Conservation (phyloP, 2,888 invertebrate genomes). For the Drosophila neoperkinsi region DNA sequence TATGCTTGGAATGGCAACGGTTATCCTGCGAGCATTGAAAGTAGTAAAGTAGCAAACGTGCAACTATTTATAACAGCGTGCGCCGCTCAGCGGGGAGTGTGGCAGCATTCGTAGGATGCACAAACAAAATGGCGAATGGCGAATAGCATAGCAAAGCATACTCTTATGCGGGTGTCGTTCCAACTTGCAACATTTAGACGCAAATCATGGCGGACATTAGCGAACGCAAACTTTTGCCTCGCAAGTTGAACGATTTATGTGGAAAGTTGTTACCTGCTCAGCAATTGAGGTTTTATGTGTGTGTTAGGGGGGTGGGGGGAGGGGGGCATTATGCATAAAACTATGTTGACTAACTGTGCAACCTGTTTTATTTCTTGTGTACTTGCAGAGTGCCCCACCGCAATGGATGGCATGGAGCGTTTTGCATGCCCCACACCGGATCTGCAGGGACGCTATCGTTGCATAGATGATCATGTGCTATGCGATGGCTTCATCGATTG, state of each 20-base stretch:
- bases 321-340: constrained; percentile 47
- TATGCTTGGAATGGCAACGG: constrained; percentile 36
- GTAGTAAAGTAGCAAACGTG: constrained; percentile 64
- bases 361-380: constrained; percentile 44
- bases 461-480: constrained; percentile 97
- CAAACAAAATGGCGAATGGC: constrained; percentile 21
- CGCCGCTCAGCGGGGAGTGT: constrained; percentile 42
- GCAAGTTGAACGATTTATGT: constrained; percentile 73
- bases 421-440: constrained; percentile 97
- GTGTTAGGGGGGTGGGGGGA: no score
- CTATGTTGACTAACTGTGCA: constrained; percentile 51
- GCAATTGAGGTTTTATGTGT: background rate
- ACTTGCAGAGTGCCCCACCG: constrained; percentile 95
- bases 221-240: constrained; percentile 67
- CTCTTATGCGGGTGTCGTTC: constrained; percentile 67
- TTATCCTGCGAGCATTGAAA: constrained; percentile 38
- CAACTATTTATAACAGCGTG: constrained; percentile 70
- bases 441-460: constrained; percentile 95
- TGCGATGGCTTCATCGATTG: constrained; percentile 98
- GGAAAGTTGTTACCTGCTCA: constrained; percentile 63
- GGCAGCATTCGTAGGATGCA: constrained; percentile 1
- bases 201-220: constrained; percentile 81
- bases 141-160: constrained; percentile 55
- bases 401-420: constrained; percentile 96
- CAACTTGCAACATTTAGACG: constrained; percentile 75